Percentiles rank a stretch among this genome's conserved stretches.
These are phyloP conservation scores for Apostichopus parvimensis DNA, from an alignment of 35 echinoderm and acorn worm genomes.

Conservation along the genomic window DNA sequence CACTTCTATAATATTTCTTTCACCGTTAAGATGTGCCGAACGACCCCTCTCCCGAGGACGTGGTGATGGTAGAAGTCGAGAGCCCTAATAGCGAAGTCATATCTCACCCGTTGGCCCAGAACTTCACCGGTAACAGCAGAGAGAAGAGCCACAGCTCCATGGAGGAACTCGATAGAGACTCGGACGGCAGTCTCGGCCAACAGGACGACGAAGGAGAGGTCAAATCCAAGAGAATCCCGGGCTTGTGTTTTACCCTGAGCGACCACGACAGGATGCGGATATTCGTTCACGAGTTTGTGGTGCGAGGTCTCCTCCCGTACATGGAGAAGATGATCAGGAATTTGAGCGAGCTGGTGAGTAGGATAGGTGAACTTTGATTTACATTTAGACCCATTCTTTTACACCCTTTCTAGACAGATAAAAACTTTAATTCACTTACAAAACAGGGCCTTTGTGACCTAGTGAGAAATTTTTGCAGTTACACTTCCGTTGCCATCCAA, in stretches of 20 bases:
- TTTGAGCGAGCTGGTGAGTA: slow-evolving; percentile 89
- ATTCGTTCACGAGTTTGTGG: slow-evolving; percentile 97
- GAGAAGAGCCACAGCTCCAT: slow-evolving; percentile 42
- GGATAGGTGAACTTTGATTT: too few species aligned
- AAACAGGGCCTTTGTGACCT: too few species aligned
- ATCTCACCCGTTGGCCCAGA: slow-evolving; percentile 67
- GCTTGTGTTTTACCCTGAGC: slow-evolving; percentile 77
- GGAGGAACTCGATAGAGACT: slow-evolving; percentile 38
- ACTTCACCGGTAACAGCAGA: background rate
- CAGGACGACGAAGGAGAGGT: slow-evolving; percentile 26
- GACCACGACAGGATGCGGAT: slow-evolving; percentile 93
- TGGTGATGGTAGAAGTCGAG: slow-evolving; percentile 73
- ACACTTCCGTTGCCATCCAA: too few species aligned
- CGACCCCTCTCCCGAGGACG: slow-evolving; percentile 76
- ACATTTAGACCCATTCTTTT: too few species aligned
- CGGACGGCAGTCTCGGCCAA: background rate
- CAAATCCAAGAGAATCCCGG: slow-evolving; percentile 54
- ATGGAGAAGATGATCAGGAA: slow-evolving; percentile 95
- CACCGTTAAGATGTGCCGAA: slow-evolving; percentile 75
- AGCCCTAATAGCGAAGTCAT: slow-evolving; percentile 76
- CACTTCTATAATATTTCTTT: background rate
- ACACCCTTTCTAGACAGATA: too few species aligned
- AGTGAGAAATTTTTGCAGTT: too few species aligned
- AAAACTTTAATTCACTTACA: too few species aligned
- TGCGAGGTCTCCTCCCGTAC: slow-evolving; percentile 89